Percentiles rank a stretch among this genome's conserved stretches.
Evolutionary conservation across 64 coral and sea anemone genomes (phyloP).

Genomic region (Hydrozoanthus tunicans): DNA sequence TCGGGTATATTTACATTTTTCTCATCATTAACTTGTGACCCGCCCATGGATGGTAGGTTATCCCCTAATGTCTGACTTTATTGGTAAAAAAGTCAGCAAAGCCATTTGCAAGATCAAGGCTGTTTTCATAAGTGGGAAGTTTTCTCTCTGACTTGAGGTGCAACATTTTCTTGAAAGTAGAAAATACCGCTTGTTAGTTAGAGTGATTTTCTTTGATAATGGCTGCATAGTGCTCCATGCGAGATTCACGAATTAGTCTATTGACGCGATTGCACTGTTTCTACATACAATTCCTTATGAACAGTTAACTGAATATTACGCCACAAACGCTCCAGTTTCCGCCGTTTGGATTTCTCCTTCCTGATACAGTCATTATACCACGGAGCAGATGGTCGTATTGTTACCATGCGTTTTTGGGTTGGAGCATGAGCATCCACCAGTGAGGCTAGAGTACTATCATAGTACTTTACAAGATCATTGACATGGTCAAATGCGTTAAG

Average conservation of each 20-base stretch:
- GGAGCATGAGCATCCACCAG: constrained; percentile 47
- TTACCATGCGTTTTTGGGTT: constrained; percentile 35
- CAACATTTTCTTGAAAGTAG: neutral
- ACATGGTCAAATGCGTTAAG: constrained; percentile 15
- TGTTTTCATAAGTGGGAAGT: neutral
- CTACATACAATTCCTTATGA: constrained; percentile 32
- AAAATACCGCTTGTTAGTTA: neutral
- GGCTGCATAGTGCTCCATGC: constrained; percentile 1
- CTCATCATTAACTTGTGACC: neutral
- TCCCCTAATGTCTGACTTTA: neutral
- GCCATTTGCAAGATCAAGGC: constrained; percentile 3
- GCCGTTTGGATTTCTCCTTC: constrained; percentile 20
- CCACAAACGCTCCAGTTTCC: constrained; percentile 45
- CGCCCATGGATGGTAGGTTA: constrained; percentile 1
- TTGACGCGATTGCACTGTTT: constrained; percentile 46
- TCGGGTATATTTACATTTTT: neutral
- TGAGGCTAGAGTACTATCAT: constrained; percentile 6
- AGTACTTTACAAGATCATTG: neutral
- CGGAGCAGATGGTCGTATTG: constrained; percentile 37
- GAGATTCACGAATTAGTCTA: constrained; percentile 1
- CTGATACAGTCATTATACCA: constrained; percentile 51
- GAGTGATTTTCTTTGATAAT: constrained; percentile 5
- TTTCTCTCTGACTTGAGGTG: neutral
- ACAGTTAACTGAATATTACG: neutral
- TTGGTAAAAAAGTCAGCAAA: neutral